Evolutionary conservation across 2,113 vertebrate species (phyloP).

Genomic region (Centropus unirufus): DNA sequence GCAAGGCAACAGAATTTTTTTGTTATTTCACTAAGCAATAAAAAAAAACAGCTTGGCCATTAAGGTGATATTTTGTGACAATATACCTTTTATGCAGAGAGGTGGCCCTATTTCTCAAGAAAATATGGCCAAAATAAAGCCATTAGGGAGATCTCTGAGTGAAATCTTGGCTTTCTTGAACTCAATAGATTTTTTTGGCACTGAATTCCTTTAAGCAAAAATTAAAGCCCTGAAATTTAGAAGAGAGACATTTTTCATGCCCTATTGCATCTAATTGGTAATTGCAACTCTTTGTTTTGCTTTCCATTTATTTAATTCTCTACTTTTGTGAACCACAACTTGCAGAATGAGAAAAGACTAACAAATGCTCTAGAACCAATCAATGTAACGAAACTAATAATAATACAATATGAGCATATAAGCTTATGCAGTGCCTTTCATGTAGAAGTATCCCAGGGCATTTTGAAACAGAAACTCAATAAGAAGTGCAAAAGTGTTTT

Average conservation of each 20-base stretch:
- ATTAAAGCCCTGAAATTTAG: neutral
- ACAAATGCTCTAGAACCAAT: constrained; percentile 64
- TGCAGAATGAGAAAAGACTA: constrained; percentile 24
- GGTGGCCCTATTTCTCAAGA: neutral
- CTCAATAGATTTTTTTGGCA: neutral
- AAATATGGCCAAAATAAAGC: neutral
- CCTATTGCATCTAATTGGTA: neutral
- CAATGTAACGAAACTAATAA: constrained; percentile 59
- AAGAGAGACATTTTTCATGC: neutral
- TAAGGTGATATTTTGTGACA: neutral
- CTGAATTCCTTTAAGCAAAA: neutral
- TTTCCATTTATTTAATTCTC: neutral
- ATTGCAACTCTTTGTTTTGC: neutral
- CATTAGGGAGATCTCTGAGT: neutral
- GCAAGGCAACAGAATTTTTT: neutral
- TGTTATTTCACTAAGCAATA: neutral
- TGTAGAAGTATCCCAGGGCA: constrained; percentile 66
- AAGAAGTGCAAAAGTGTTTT: constrained; percentile 65
- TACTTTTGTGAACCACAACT: neutral
- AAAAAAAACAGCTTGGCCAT: neutral
- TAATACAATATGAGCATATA: constrained; percentile 56
- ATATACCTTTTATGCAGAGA: neutral
- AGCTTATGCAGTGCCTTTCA: constrained; percentile 60
- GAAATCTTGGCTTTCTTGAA: neutral
- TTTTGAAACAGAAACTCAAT: constrained; percentile 48